Evolutionary conservation across 2,113 vertebrate species (phyloP).

Genomic region (Gymnarchus niloticus): DNA sequence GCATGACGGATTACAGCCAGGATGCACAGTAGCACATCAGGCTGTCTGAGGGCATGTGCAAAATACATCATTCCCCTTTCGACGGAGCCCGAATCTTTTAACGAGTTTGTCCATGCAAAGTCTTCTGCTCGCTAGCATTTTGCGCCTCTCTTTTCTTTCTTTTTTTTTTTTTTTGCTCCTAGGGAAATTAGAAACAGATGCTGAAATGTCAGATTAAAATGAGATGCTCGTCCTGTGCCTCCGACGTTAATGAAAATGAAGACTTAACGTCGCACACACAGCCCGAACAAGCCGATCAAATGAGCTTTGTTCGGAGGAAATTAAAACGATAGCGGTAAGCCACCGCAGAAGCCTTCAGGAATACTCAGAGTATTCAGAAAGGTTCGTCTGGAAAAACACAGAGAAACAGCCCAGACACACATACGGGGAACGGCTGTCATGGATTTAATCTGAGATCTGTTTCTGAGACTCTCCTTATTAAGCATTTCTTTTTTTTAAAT

Average conservation of each 20-base stretch:
- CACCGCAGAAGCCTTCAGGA: conserved; percentile 45
- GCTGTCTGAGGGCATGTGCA: neutral
- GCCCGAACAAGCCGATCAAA: conserved; percentile 55
- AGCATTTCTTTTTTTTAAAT: too few relatives aligned
- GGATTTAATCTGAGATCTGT: neutral
- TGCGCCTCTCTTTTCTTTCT: neutral
- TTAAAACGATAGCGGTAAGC: conserved; percentile 63
- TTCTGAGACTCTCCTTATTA: neutral
- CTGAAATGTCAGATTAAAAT: conserved; percentile 72
- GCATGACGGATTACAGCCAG: neutral
- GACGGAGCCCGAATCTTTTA: neutral
- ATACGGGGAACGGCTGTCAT: neutral
- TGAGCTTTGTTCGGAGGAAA: conserved; percentile 68
- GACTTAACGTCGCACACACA: conserved; percentile 58
- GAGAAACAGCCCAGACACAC: conserved; percentile 28
- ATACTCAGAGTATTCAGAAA: conserved; percentile 51
- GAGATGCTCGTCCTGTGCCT: conserved; percentile 58
- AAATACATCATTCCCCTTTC: neutral
- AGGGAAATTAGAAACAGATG: conserved; percentile 69
- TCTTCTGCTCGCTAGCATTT: neutral
- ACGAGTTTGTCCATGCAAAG: neutral
- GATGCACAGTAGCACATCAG: neutral
- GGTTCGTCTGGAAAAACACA: conserved; percentile 51
- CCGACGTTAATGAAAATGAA: conserved; percentile 68
- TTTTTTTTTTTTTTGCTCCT: conserved; percentile 23